Evolutionary conservation across 2,888 invertebrate genomes (phyloP).

Genomic region (Dolichopus griseipennis): DNA sequence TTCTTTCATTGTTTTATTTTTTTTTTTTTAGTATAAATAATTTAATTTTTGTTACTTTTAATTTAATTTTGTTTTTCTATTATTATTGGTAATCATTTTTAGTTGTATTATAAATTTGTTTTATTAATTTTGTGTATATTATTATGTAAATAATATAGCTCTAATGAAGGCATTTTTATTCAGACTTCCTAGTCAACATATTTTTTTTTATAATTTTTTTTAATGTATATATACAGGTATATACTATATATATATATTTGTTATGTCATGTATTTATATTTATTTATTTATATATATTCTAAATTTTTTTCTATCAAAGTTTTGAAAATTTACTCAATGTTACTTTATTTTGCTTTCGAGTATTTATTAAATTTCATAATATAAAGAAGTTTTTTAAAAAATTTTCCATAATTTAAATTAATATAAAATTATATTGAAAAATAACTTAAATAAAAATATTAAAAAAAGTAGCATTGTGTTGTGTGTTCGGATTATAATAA

Average conservation of each 20-base stretch:
- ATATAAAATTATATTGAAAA: too few species aligned
- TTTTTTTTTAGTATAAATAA: not conserved
- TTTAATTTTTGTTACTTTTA: not conserved
- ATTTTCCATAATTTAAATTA: too few species aligned
- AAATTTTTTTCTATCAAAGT: too few species aligned
- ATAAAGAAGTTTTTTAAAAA: too few species aligned
- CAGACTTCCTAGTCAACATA: slow-evolving; percentile 27
- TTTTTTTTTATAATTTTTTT: slow-evolving; percentile 11
- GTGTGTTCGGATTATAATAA: too few species aligned
- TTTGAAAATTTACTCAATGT: too few species aligned
- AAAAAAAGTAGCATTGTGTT: too few species aligned
- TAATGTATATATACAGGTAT: slow-evolving; percentile 1
- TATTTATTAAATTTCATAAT: too few species aligned
- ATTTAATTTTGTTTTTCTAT: not conserved
- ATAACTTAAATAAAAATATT: too few species aligned
- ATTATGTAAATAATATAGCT: slow-evolving; percentile 4
- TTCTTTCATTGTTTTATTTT: not conserved
- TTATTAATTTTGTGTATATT: not conserved
- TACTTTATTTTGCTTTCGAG: too few species aligned
- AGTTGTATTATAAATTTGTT: not conserved
- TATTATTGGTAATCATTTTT: not conserved
- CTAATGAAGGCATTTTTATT: slow-evolving; percentile 28
- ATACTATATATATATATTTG: slow-evolving; percentile 7
- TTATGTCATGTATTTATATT: slow-evolving; percentile 7
- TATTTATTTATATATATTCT: not conserved